Conservation (phyloP, 2,888 invertebrate genomes). For the Glyphotaelius pellucidus region DNA sequence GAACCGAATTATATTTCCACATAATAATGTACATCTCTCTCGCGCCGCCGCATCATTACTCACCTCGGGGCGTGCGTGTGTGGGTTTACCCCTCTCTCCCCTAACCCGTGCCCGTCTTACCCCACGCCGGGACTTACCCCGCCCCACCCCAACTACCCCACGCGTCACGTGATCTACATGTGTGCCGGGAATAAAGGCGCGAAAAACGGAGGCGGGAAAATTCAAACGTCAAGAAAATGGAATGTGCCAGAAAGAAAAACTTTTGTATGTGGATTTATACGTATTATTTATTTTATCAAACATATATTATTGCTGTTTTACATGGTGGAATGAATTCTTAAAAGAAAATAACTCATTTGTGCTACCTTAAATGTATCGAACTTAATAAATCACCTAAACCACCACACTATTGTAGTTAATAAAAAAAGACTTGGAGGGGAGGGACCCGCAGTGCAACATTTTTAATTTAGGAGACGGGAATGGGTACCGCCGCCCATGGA, state of each 20-base stretch:
- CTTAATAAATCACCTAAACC: not conserved
- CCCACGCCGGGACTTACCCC: constrained; percentile 37
- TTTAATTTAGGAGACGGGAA: no score
- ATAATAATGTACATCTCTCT: constrained; percentile 65
- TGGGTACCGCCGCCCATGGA: no score
- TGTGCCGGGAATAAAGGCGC: constrained; percentile 48
- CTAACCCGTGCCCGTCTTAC: constrained; percentile 24
- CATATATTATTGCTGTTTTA: not conserved
- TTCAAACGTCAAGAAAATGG: constrained; percentile 55
- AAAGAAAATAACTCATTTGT: not conserved
- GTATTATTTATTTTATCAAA: constrained; percentile 16
- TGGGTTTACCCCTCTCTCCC: not conserved
- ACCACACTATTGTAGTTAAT: not conserved
- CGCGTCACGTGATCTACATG: constrained; percentile 53
- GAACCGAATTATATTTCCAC: constrained; percentile 66
- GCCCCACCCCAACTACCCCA: constrained; percentile 8
- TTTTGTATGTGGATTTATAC: not conserved
- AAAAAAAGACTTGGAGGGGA: not conserved
- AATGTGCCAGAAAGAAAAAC: constrained; percentile 32
- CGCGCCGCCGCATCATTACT: constrained; percentile 65
- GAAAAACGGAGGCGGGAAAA: constrained; percentile 46
- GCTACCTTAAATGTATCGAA: not conserved
- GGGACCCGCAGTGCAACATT: not conserved
- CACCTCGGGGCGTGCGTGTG: constrained; percentile 55
- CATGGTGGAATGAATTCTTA: not conserved